Percentiles rank a stretch among this genome's conserved stretches.
phyloP scores from a whole-genome alignment of 2,888 invertebrate species.

The Balanococcus diminutus region DNA sequence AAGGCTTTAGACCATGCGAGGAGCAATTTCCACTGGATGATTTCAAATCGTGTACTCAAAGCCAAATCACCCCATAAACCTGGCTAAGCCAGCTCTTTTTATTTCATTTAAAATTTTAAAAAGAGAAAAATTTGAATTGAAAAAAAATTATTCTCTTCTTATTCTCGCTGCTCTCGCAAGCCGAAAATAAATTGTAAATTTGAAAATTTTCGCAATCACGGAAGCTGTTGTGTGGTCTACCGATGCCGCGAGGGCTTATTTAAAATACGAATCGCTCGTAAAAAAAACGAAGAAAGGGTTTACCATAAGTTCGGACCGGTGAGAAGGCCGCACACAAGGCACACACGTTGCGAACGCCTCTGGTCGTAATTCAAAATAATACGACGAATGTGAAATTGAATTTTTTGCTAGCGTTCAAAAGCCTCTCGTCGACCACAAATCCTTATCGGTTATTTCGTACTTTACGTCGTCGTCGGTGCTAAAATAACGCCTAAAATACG shows the following conservation, averaged over 20 bases:
- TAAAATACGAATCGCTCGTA: background rate
- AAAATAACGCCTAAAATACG: background rate
- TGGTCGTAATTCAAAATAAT: background rate
- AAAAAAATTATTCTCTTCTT: too few species aligned
- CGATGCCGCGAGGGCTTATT: background rate
- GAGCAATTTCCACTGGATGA: too few species aligned
- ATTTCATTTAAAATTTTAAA: too few species aligned
- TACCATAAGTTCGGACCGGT: background rate
- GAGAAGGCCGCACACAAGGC: background rate
- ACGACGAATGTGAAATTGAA: constrained; percentile 1
- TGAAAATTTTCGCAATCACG: background rate
- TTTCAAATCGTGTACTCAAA: too few species aligned
- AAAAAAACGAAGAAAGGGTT: background rate
- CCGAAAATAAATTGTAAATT: background rate
- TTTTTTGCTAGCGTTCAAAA: background rate
- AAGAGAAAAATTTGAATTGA: too few species aligned
- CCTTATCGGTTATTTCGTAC: background rate
- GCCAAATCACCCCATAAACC: too few species aligned
- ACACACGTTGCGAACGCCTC: background rate
- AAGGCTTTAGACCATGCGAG: too few species aligned
- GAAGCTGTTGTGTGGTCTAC: background rate
- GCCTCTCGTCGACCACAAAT: background rate
- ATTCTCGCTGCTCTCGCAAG: too few species aligned
- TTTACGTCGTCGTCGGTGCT: background rate
- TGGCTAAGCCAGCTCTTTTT: too few species aligned